Evolutionary conservation across 1,140 invertebrate genomes (phyloP).

Genomic region (Phenacoccus solenopsis): DNA sequence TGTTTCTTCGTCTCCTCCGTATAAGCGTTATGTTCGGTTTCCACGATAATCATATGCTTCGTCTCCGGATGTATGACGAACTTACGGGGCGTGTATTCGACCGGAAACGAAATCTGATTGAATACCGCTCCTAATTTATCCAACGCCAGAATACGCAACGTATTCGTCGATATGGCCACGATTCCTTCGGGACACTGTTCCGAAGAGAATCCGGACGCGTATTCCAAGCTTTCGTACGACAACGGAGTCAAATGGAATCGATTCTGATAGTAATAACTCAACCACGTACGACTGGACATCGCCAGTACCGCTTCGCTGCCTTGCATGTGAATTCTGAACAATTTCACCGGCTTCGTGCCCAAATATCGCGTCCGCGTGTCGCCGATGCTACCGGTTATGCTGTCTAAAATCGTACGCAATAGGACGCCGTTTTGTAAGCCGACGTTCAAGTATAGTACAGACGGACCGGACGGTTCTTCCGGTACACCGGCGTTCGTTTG

Average conservation of each 20-base stretch:
- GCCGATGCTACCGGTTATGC: slow-evolving; percentile 89
- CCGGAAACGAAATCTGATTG: slow-evolving; percentile 81
- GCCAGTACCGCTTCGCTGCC: slow-evolving; percentile 92
- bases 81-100: slow-evolving; percentile 92
- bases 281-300: slow-evolving; percentile 94
- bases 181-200: slow-evolving; percentile 99
- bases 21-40: slow-evolving; percentile 98
- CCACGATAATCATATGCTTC: slow-evolving; percentile 83
- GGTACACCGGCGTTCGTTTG: slow-evolving; percentile 30
- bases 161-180: slow-evolving; percentile 97
- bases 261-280: slow-evolving; percentile 98
- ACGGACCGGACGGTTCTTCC: slow-evolving; percentile 37
- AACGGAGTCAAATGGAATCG: slow-evolving; percentile 89
- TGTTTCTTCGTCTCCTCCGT: slow-evolving; percentile 93
- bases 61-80: slow-evolving; percentile 88
- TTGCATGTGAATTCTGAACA: slow-evolving; percentile 91
- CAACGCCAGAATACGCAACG: slow-evolving; percentile 88
- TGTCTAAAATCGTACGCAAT: slow-evolving; percentile 87
- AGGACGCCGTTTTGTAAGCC: slow-evolving; percentile 95
- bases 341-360: slow-evolving; percentile 86
- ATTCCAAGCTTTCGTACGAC: slow-evolving; percentile 92
- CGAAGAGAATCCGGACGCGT: slow-evolving; percentile 94
- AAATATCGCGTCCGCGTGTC: slow-evolving; percentile 94
- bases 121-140: slow-evolving; percentile 98
- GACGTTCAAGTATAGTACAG: slow-evolving; percentile 89